phyloP scores from a whole-genome alignment of 2,888 invertebrate species.

The Hypselothyrea guttata region DNA sequence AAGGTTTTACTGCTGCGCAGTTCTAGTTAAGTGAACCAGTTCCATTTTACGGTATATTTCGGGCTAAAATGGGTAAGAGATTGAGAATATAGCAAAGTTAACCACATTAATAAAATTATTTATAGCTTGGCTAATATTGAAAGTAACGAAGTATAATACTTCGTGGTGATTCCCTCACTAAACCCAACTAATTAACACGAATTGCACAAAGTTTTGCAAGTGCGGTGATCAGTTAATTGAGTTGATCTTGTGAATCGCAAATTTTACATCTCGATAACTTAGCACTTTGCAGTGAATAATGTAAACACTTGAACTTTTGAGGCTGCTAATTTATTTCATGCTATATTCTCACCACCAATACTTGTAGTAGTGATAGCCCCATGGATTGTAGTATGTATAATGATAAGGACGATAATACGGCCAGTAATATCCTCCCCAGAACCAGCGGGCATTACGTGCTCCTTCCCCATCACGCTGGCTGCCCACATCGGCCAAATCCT shows the following conservation, averaged over 20 bases:
- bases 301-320: conserved; percentile 2
- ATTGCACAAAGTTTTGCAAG: not conserved
- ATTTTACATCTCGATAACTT: not conserved
- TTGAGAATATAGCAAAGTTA: no score
- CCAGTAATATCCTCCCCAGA: conserved; percentile 24
- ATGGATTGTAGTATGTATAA: conserved; percentile 23
- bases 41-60: not conserved
- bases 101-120: no score
- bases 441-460: conserved; percentile 34
- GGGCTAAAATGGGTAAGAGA: not conserved
- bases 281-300: not conserved
- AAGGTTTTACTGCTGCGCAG: not conserved
- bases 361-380: conserved; percentile 20
- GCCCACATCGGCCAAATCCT: conserved; percentile 51
- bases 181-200: not conserved
- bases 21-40: not conserved
- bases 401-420: not conserved
- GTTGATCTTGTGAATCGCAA: not conserved
- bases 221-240: not conserved
- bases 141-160: no score
- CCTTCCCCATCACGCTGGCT: conserved; percentile 36
- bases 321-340: not conserved
- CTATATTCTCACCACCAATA: conserved; percentile 26
- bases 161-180: not conserved
- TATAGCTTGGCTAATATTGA: no score